Conservation (phyloP, 2,113 vertebrate genomes). For the Oriolus oriolus region DNA sequence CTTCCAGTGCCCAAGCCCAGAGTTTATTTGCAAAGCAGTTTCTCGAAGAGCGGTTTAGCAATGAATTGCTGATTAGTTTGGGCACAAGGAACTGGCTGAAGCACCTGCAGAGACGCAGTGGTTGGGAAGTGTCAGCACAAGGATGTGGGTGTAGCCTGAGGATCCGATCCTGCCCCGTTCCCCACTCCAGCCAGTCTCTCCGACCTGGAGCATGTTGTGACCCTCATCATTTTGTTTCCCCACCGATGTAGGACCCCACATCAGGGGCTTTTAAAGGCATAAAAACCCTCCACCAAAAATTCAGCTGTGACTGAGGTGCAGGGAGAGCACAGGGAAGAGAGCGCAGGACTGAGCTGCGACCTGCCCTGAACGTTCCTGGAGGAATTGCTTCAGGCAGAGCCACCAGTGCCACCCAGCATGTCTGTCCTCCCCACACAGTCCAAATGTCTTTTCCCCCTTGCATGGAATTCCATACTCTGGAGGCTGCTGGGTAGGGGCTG, state of each 20-base stretch:
- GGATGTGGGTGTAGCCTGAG: neutral
- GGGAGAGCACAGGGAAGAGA: neutral
- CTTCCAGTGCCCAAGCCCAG: neutral
- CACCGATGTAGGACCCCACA: fast-evolving
- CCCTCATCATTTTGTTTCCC: neutral
- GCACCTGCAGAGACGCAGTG: neutral
- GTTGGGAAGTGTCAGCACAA: neutral
- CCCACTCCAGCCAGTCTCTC: neutral
- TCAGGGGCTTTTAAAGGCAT: neutral
- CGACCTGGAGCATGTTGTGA: neutral
- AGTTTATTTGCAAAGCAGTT: neutral
- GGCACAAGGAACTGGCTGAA: neutral
- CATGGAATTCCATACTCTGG: neutral
- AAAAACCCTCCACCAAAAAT: neutral
- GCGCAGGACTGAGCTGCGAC: neutral
- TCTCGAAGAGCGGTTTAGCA: neutral
- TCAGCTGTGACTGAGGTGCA: fast-evolving
- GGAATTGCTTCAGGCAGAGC: neutral
- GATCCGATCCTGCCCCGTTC: neutral
- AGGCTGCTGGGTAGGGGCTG: neutral
- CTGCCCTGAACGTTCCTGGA: neutral
- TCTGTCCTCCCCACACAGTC: neutral
- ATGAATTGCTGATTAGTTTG: neutral
- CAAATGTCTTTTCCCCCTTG: neutral
- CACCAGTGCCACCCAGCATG: neutral